Conservation (phyloP, 2,113 vertebrate genomes). For the Neolamprologus fasciatus region DNA sequence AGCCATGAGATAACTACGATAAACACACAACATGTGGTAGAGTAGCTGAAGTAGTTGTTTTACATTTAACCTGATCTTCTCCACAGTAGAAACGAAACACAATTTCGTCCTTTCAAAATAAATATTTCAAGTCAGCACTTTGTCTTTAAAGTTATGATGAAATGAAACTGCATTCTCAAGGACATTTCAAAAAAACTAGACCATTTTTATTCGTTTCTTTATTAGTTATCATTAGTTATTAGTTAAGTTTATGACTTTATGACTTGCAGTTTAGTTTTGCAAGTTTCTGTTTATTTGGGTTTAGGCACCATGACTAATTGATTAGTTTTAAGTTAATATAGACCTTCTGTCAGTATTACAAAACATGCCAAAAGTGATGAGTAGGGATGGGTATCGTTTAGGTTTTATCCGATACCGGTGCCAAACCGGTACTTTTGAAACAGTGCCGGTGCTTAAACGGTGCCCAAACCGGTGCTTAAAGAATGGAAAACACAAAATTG, state of each 20-base stretch:
- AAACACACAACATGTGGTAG: neutral
- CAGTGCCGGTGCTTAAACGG: too few species aligned
- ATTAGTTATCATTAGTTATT: neutral
- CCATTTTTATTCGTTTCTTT: neutral
- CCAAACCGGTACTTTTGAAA: too few species aligned
- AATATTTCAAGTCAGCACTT: neutral
- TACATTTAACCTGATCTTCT: neutral
- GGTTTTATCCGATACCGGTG: too few species aligned
- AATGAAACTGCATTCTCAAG: neutral
- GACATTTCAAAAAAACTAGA: rapidly evolving
- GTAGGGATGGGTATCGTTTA: too few species aligned
- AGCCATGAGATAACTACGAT: neutral
- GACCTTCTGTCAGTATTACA: neutral
- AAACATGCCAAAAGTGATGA: neutral
- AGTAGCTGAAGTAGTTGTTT: neutral
- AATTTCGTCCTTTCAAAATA: neutral
- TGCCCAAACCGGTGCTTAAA: too few species aligned
- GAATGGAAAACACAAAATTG: too few species aligned
- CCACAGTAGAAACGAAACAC: neutral
- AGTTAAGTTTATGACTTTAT: neutral
- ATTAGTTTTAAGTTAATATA: neutral
- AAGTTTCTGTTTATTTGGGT: neutral
- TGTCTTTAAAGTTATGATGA: neutral
- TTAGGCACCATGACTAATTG: rapidly evolving
- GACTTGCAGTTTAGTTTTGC: neutral